Evolutionary conservation across 2,797 vertebrate species (phyloP).

Genomic region (Lagocephalus sceleratus): DNA sequence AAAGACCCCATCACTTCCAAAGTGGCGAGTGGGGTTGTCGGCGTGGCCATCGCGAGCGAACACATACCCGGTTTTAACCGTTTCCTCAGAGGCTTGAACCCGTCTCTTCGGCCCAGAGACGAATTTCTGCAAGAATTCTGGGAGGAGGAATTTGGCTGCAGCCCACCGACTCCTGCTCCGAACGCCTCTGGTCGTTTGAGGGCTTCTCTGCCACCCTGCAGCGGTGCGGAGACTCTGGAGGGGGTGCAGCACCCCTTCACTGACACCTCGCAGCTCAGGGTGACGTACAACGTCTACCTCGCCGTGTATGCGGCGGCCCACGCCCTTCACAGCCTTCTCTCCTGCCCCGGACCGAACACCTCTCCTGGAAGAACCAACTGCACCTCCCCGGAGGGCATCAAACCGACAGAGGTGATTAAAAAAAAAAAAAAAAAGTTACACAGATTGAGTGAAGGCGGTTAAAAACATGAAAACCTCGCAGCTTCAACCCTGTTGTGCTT

Average conservation of each 20-base stretch:
- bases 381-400: conserved; percentile 18
- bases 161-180: conserved; percentile 8
- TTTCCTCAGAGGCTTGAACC: conserved; percentile 61
- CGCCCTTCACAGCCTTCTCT: conserved; percentile 67
- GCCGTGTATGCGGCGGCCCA: conserved; percentile 75
- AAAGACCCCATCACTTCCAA: conserved; percentile 37
- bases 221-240: conserved; percentile 62
- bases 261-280: conserved; percentile 65
- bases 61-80: conserved; percentile 66
- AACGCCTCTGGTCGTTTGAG: background rate
- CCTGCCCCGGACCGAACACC: conserved; percentile 41
- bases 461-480: background rate
- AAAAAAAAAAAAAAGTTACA: no score
- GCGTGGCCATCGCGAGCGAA: conserved; percentile 72
- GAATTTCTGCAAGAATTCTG: conserved; percentile 64
- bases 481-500: conserved; percentile 5
- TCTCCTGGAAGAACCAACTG: conserved; percentile 40
- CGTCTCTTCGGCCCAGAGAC: conserved; percentile 50
- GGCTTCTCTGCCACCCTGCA: conserved; percentile 50
- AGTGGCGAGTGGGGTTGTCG: conserved; percentile 69
- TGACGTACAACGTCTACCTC: conserved; percentile 72
- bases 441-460: no score
- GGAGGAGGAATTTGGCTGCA: conserved; percentile 67
- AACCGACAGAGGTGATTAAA: background rate
- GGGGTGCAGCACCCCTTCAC: conserved; percentile 53